Base-by-base conservation (phyloP, 1,140 invertebrate genomes). In the Leptoteleia sp. region DNA sequence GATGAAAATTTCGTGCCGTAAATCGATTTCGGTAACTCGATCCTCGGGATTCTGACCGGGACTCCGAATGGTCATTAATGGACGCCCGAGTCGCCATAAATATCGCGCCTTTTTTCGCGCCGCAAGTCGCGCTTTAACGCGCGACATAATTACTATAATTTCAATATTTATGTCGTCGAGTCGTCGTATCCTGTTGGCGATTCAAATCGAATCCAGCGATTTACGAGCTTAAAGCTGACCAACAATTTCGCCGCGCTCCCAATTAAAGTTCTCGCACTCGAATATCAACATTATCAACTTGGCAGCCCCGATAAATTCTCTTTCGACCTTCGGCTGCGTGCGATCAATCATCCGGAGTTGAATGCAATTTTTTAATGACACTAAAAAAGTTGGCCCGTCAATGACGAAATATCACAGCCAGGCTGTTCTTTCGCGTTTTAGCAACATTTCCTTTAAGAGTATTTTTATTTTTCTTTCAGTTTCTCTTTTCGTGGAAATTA, bases 11-110 rank as follows among this genome's bases (percentile, higher is more conserved):
- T 25, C 27, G 12, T 27, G 8, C 9, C 38, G 43, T 48, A 57
- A 68, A 68, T 68, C 52, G 29, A 33, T 59, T 70, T 70, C 40
- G 54, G 54, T 70, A 70, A 59, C 15, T 59, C 11, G 65, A 68
- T 57, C 50, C 40, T 29, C 45, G 31, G 13, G 31, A 55, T 55
- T 55, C 22, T 5, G 19, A 25, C 4, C 11, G 47, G 12, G 62
- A 57, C 48, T 57, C 57, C 54, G 52, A 48, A 68, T 68, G 57
- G 48, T 37, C 52, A 42, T 68, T 68, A 68, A 68, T 57, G 7
- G 25, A 25, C 17, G 19, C 15, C 15, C 29, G 13, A 22, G 29
- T n/a, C 9, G 54, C 4, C 27, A 50, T 64, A 50, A 52, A 42
- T 67, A 67, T 50, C 9, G 15, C 59, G 3, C 1, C 29, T 47